A percentile compares a stretch with the other conserved stretches of the same genome.
Evolutionary conservation across 92 coral and sea anemone species (phyloP).

Genomic region (Palythoa grandiflora): DNA sequence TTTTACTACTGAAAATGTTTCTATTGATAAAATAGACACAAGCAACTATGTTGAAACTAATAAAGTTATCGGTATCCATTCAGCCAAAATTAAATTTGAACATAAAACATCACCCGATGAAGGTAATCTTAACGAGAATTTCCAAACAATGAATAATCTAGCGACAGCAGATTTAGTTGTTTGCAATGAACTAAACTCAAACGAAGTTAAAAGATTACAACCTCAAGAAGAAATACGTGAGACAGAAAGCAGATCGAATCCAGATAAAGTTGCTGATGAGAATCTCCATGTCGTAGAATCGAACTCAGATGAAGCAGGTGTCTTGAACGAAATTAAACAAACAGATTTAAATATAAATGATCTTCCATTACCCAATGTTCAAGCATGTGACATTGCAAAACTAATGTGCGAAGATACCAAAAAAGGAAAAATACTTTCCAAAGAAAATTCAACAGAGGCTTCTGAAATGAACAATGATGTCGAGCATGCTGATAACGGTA

Average conservation of each 20-base stretch:
- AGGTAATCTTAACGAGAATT: background rate
- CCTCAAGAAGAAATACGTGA: slow-evolving; percentile 19
- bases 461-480: background rate
- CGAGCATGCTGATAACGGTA: background rate
- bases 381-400: slow-evolving; percentile 12
- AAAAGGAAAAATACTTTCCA: background rate
- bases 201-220: background rate
- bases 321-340: background rate
- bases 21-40: background rate
- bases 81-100: background rate
- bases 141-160: background rate
- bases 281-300: slow-evolving; percentile 15
- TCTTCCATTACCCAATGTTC: background rate
- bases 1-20: background rate
- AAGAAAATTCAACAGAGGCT: background rate
- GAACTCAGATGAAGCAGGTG: background rate
- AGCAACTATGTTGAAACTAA: background rate
- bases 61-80: background rate
- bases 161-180: background rate
- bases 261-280: slow-evolving; percentile 25
- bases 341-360: background rate
- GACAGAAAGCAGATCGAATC: slow-evolving; percentile 19
- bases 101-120: background rate
- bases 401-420: slow-evolving; percentile 7
- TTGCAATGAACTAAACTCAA: slow-evolving; percentile 14